Conservation (phyloP, 2,797 vertebrate species). For the Lophotriccus pileatus region DNA sequence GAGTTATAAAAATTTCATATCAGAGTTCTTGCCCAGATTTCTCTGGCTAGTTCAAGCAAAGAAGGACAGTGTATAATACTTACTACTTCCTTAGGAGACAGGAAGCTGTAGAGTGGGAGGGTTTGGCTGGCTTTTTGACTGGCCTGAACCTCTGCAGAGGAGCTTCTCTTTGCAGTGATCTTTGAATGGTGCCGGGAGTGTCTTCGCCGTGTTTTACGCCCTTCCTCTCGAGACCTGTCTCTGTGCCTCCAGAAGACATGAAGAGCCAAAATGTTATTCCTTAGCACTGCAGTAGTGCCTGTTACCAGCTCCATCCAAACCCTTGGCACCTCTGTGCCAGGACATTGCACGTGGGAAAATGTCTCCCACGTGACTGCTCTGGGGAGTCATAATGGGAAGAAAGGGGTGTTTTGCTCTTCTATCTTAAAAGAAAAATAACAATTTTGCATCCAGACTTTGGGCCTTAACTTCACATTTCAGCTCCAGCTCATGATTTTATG, state of each 20-base stretch:
- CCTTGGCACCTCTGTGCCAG: neutral
- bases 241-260: slow-evolving; percentile 63
- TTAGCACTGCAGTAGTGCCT: neutral
- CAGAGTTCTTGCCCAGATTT: slow-evolving; percentile 7
- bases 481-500: neutral
- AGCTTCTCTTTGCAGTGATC: slow-evolving; percentile 51
- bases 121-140: slow-evolving; percentile 83
- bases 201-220: slow-evolving; percentile 61
- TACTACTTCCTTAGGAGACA: slow-evolving; percentile 86
- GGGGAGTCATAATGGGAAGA: neutral
- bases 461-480: neutral
- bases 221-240: slow-evolving; percentile 67
- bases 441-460: neutral
- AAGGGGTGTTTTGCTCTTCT: neutral
- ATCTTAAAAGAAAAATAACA: neutral
- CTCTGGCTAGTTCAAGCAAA: slow-evolving; percentile 29
- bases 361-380: neutral
- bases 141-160: slow-evolving; percentile 77
- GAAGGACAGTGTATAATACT: slow-evolving; percentile 75
- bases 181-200: slow-evolving; percentile 60
- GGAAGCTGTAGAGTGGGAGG: slow-evolving; percentile 83
- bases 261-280: slow-evolving; percentile 19
- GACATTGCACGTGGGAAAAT: fast-evolving
- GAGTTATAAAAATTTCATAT: slow-evolving; percentile 56
- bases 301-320: neutral